Evolutionary conservation across 2,888 invertebrate species (phyloP), one percentile per base, ranked within the genome.

Genomic region (Crepidodera aurea): DNA sequence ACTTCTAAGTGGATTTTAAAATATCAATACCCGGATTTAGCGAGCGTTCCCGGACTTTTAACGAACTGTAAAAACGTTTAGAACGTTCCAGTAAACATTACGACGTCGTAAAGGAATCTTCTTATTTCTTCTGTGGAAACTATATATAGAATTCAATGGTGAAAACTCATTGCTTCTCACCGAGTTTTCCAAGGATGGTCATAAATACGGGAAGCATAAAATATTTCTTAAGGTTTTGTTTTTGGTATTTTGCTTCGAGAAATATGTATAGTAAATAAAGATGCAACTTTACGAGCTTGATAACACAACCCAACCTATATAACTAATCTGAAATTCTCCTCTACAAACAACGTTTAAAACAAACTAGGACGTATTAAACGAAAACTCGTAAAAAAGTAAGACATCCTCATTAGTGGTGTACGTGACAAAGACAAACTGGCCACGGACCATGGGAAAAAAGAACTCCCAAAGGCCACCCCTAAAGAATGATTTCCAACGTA

Each of bases 31-130:
- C 19, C 15, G 56, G 34, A 46, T 48, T 56, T 25, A 46, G 25
- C 13, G 25, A 22, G 37, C 46, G 46, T 34, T 56, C 27, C 25
- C 46, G 15, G 48, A 42, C 25, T 13, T 18, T 37, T 54, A 54
- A 54, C 42, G 57, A 50, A 48, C 27, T 57, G 57, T 48, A 50
- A 57, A 57, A 57, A 37, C 48, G 34, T 57, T 57, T 50, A 18
- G 27, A 46, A 37, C 25, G 25, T 48, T 56, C 22, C 37, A 56
- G 56, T 57, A 57, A 50, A 57, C 48, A 48, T 39, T 48, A 57
- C 57, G 48, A 50, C 16, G 48, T 48, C 48, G 57, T 57, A 39
- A 37, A 57, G 44, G 48, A 22, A 15, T 37, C 46, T 46, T 27
- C 25, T 7, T 44, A 12, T 22, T 44, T 44, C 22, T 13, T 56